Conservation (phyloP, 2,888 invertebrate genomes). For the Thera obeliscata region DNA sequence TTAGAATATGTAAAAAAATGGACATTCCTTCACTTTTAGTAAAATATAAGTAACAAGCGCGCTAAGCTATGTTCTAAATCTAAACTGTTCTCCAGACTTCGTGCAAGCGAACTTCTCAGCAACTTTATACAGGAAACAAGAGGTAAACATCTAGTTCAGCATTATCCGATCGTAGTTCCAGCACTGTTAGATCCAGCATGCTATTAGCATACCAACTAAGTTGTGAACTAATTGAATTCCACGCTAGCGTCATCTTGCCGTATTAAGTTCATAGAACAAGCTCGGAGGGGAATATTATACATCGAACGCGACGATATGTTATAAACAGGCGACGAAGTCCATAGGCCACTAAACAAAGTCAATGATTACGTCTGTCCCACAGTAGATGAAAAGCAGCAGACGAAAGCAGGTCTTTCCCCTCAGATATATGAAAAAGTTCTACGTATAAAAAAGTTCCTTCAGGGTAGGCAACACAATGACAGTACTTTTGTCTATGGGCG, state of each 20-base stretch:
- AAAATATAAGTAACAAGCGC: background rate
- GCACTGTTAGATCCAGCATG: constrained; percentile 12
- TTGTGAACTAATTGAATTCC: constrained; percentile 33
- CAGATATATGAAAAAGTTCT: too few species aligned
- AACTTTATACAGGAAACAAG: constrained; percentile 2
- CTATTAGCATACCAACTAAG: constrained; percentile 29
- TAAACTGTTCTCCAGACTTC: background rate
- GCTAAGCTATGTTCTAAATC: background rate
- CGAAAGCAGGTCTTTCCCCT: too few species aligned
- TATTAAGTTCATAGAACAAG: constrained; percentile 14
- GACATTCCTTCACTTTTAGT: background rate
- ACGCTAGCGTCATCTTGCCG: constrained; percentile 18
- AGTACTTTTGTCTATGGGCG: too few species aligned
- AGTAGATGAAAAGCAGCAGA: too few species aligned
- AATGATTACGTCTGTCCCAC: too few species aligned
- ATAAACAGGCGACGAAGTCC: too few species aligned
- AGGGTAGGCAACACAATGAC: too few species aligned
- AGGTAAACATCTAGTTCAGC: constrained; percentile 10
- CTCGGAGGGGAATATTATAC: constrained; percentile 8
- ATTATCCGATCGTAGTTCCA: constrained; percentile 13
- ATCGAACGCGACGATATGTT: background rate
- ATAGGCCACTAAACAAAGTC: too few species aligned
- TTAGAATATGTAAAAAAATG: too few species aligned
- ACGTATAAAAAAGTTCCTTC: too few species aligned
- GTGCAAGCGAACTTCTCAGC: background rate